These are phyloP conservation scores for Drosophila takahashii DNA, from an alignment of 1,140 invertebrate species.

Conservation along the genomic window DNA sequence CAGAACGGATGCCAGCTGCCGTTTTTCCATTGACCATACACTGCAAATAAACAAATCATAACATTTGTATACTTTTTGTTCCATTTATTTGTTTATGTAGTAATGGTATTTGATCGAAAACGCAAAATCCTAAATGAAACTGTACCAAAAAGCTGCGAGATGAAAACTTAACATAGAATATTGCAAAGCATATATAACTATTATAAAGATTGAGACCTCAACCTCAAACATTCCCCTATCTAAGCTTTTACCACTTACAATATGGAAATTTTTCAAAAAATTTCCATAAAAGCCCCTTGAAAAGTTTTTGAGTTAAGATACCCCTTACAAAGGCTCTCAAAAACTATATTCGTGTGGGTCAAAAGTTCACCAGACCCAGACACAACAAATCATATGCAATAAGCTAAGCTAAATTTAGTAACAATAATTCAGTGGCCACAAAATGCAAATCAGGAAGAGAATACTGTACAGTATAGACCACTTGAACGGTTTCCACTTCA, in stretches of 20 bases:
- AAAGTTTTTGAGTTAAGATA: slow-evolving; percentile 8
- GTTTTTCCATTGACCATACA: slow-evolving; percentile 11
- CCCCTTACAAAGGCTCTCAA: slow-evolving; percentile 1
- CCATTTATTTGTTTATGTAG: slow-evolving; percentile 29
- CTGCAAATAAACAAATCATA: slow-evolving; percentile 29
- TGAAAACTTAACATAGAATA: not conserved
- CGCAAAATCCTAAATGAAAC: not conserved
- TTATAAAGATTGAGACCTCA: not conserved
- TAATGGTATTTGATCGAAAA: not conserved
- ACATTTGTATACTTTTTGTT: slow-evolving; percentile 25
- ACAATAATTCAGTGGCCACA: slow-evolving; percentile 56
- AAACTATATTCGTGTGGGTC: slow-evolving; percentile 55
- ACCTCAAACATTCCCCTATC: too few species aligned
- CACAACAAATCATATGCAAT: slow-evolving; percentile 49
- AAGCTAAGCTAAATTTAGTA: slow-evolving; percentile 66
- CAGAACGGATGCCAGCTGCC: slow-evolving; percentile 44
- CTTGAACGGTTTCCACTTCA: slow-evolving; percentile 76
- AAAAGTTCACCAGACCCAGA: slow-evolving; percentile 58
- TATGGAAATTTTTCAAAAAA: not conserved
- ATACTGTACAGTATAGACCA: slow-evolving; percentile 45
- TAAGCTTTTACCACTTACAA: not conserved
- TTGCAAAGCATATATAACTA: not conserved
- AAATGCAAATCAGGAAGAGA: slow-evolving; percentile 62
- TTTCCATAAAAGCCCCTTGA: slow-evolving; percentile 13
- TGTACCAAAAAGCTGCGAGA: not conserved